Percentiles rank a stretch among this genome's conserved stretches.
These are phyloP conservation scores for Acridotheres tristis DNA, from an alignment of 2,797 vertebrate genomes.

Conservation along the genomic window DNA sequence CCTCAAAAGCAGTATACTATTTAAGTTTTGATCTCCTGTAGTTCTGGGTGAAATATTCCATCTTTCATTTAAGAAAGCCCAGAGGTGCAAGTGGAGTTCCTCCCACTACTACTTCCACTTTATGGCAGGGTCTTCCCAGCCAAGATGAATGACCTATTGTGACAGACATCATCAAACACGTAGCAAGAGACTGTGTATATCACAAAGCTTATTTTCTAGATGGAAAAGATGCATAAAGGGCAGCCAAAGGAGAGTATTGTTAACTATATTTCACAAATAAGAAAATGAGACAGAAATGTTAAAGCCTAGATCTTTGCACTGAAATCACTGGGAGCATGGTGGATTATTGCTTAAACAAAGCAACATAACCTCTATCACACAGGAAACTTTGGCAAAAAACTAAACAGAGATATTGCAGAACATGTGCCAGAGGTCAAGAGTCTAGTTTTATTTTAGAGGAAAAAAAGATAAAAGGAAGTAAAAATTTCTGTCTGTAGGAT, in stretches of 20 bases:
- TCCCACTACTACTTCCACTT: not conserved
- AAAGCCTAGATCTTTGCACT: not conserved
- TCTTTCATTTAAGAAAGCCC: not conserved
- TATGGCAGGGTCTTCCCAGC: not conserved
- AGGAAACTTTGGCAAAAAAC: not conserved
- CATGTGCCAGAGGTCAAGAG: not conserved
- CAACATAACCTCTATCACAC: not conserved
- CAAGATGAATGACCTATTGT: not conserved
- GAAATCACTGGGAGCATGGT: not conserved
- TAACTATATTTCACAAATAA: not conserved
- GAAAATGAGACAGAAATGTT: not conserved
- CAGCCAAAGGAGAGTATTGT: not conserved
- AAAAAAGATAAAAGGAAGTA: not conserved
- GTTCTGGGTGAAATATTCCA: not conserved
- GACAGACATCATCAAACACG: not conserved
- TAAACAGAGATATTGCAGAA: not conserved
- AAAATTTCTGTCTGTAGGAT: not conserved
- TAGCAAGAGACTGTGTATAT: not conserved
- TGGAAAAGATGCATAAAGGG: not conserved
- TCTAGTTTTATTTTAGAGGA: not conserved
- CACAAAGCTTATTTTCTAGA: not conserved
- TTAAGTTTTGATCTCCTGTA: slow-evolving; percentile 1
- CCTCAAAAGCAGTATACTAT: not conserved
- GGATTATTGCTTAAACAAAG: slow-evolving; percentile 20
- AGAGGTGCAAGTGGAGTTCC: not conserved